Evolutionary conservation across 2,113 vertebrate genomes (phyloP).

Genomic region (Hystrix cristata): DNA sequence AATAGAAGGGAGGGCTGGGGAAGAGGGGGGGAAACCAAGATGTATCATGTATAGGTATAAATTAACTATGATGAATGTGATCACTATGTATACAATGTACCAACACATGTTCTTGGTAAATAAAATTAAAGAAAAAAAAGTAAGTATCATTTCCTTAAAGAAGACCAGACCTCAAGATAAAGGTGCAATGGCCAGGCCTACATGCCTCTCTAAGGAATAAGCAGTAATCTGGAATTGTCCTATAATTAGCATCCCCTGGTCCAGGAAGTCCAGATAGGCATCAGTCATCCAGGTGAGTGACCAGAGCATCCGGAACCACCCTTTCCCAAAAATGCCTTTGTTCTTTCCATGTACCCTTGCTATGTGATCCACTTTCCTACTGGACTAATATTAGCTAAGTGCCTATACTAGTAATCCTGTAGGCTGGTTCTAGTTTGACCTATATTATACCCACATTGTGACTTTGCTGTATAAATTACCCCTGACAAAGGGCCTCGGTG

Average conservation of each 20-base stretch:
- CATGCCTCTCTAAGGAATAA: neutral
- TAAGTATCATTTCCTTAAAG: no score
- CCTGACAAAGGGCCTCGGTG: neutral
- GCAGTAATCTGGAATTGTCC: neutral
- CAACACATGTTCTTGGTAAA: no score
- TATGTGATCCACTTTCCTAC: neutral
- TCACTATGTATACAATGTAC: no score
- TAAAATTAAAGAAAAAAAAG: no score
- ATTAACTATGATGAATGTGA: no score
- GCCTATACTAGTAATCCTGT: neutral
- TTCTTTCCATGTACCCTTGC: neutral
- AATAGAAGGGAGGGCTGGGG: no score
- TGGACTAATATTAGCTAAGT: neutral
- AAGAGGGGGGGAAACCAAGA: no score
- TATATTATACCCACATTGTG: neutral
- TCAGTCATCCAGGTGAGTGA: neutral
- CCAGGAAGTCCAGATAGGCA: neutral
- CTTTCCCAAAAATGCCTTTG: neutral
- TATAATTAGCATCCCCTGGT: neutral
- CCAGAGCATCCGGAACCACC: neutral
- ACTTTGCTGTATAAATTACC: neutral
- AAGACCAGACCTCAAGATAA: neutral
- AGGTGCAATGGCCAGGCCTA: neutral
- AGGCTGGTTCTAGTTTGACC: neutral
- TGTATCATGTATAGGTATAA: no score